These are phyloP conservation scores for Brachionus koreanus DNA, from an alignment of 1,140 invertebrate species.

Conservation along the genomic window DNA sequence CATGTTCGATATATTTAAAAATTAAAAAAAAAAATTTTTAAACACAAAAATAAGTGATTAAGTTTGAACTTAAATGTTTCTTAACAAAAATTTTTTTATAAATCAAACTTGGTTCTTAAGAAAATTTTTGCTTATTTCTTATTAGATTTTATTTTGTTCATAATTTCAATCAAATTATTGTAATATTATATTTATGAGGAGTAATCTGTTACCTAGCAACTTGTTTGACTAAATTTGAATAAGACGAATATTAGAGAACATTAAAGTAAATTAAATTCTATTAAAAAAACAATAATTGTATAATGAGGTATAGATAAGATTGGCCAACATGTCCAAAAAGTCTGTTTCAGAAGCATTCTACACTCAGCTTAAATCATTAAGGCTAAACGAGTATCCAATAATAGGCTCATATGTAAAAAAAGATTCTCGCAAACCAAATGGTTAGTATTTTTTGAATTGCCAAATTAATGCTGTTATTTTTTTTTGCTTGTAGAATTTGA, in stretches of 20 bases:
- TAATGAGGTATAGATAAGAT: not conserved
- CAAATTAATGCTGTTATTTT: not conserved
- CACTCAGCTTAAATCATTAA: not conserved
- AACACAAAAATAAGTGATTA: too few species aligned
- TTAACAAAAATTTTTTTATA: not conserved
- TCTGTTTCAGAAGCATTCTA: conserved; percentile 1
- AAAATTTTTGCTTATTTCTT: not conserved
- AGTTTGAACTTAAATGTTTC: too few species aligned
- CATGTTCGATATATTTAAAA: too few species aligned
- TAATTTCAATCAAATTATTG: not conserved
- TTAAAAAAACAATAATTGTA: not conserved
- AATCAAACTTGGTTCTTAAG: not conserved
- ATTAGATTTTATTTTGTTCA: not conserved
- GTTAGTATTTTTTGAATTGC: not conserved
- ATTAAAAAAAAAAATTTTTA: too few species aligned
- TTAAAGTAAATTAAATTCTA: not conserved
- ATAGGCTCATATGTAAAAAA: not conserved
- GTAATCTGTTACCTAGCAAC: not conserved
- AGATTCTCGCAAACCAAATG: not conserved
- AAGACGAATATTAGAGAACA: not conserved
- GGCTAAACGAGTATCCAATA: conserved; percentile 11
- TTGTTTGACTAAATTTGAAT: not conserved
- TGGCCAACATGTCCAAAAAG: not conserved
- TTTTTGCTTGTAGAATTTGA: not conserved
- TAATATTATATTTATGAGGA: not conserved